Base-by-base conservation (phyloP, 2,113 vertebrate species). In the Tichodroma muraria region DNA sequence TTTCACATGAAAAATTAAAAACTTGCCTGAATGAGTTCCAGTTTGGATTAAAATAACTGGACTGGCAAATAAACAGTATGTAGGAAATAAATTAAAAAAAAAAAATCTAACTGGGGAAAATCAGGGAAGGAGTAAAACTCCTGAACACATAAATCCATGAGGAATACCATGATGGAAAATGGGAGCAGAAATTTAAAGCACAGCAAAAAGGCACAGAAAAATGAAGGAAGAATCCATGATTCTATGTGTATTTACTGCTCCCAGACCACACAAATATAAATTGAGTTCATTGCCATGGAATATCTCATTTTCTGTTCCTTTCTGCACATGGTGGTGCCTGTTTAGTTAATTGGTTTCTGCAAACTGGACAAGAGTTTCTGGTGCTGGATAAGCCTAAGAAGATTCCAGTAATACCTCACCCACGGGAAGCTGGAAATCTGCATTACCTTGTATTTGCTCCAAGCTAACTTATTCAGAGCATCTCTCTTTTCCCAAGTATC, bases 261-360 rank as follows among this genome's bases (percentile, higher is more conserved):
- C 54, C 35, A 10, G 1, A 10, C 8, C 61, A 25, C 13, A 16
- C 47, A 18, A 3, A 10, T 1, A 17, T 0, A 15, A 16, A 44
- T 1, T 5, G 25, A 66, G 20, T 3, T 59, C 21, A 3, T 1
- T n/a, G 61, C 52, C 57, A 30, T 5, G 19, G 31, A 72, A 82
- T 4, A 47, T 16, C 38, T 35, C 35, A 38, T 61, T 40, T 37
- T 77, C 75, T 38, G 28, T 6, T 6, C 1, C 31, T n/a, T 23
- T 9, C 49, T 63, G 47, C 33, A 7, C 35, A 61, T 23, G 22
- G 7, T 52, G 30, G 8, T 47, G 28, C 40, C 54, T 44, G 5
- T 9, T 75, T 4, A 24, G 8, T 33, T 38, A 7, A 60, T 3
- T 35, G 56, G 16, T 17, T 84, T 37, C 70, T 82, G 54, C 52